Percentiles rank a stretch among this genome's conserved stretches.
phyloP scores from a whole-genome alignment of 2,797 vertebrate genomes.

The Syngnathus acus region DNA sequence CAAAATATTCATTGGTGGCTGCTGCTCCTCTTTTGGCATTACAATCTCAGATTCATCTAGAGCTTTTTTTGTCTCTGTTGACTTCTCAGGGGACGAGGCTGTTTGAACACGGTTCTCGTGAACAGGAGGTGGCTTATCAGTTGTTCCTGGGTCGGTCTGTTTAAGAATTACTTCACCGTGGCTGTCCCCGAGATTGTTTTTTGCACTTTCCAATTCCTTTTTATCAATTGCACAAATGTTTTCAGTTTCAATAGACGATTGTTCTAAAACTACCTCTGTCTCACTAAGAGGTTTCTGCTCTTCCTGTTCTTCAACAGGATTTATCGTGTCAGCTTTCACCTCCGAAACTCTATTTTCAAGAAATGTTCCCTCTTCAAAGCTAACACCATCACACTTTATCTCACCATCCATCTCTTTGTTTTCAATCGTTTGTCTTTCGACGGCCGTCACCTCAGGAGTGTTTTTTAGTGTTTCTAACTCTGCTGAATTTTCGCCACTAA shows the following conservation, averaged over 20 bases:
- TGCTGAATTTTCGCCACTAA: constrained; percentile 13
- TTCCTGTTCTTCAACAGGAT: constrained; percentile 19
- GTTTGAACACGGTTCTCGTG: constrained; percentile 18
- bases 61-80: constrained; percentile 17
- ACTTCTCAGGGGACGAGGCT: constrained; percentile 15
- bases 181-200: neutral
- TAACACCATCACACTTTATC: constrained; percentile 17
- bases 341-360: constrained; percentile 15
- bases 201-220: constrained; percentile 22
- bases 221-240: constrained; percentile 20
- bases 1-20: constrained; percentile 1
- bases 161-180: constrained; percentile 20
- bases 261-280: neutral
- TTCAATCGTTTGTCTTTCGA: constrained; percentile 9
- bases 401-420: constrained; percentile 14
- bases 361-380: constrained; percentile 18
- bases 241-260: neutral
- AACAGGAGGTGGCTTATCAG: constrained; percentile 5
- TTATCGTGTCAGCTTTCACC: constrained; percentile 23
- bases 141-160: constrained; percentile 19
- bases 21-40: constrained; percentile 13
- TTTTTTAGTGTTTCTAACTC: constrained; percentile 4
- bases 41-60: neutral
- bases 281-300: constrained; percentile 24
- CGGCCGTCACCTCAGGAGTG: neutral